Evolutionary conservation across 2,888 invertebrate species (phyloP).

Genomic region (Caenorhabditis zanzibari): DNA sequence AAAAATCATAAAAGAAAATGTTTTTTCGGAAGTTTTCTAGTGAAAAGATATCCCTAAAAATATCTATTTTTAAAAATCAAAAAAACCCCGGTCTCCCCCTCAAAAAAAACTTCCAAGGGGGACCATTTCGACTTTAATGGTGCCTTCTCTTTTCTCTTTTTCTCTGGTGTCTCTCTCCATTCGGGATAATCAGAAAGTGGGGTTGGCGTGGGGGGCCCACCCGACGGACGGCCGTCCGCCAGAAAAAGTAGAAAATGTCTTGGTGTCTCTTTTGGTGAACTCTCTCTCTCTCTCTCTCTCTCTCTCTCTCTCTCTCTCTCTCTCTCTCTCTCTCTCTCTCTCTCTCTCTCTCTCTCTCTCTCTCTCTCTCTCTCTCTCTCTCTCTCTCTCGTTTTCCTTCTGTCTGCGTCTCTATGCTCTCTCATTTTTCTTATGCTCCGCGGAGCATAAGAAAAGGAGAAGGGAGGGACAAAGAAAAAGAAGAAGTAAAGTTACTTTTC

Average conservation of each 20-base stretch:
- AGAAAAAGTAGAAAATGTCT: background rate
- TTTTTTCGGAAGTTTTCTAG: too few species aligned
- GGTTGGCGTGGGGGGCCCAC: background rate
- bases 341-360: background rate
- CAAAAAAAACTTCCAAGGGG: background rate
- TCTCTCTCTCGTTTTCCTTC: conserved; percentile 2
- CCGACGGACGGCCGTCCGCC: background rate
- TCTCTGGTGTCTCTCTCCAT: background rate
- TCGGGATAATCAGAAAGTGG: conserved; percentile 6
- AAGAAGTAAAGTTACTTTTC: conserved; percentile 19
- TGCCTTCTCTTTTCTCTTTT: background rate
- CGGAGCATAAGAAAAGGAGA: conserved; percentile 10
- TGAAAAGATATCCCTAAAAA: background rate
- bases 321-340: conserved; percentile 1
- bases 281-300: background rate
- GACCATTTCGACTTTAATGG: conserved; percentile 1
- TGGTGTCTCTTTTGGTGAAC: conserved; percentile 8
- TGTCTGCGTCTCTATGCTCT: background rate
- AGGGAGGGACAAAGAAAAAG: background rate
- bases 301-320: background rate
- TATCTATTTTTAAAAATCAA: background rate
- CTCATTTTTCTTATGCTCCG: background rate
- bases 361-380: background rate
- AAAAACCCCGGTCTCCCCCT: background rate
- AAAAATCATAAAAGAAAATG: background rate